A percentile compares a stretch with the other conserved stretches of the same genome.
These are phyloP conservation scores for Stenodera caucasica DNA, from an alignment of 2,888 invertebrate species.

Conservation along the genomic window DNA sequence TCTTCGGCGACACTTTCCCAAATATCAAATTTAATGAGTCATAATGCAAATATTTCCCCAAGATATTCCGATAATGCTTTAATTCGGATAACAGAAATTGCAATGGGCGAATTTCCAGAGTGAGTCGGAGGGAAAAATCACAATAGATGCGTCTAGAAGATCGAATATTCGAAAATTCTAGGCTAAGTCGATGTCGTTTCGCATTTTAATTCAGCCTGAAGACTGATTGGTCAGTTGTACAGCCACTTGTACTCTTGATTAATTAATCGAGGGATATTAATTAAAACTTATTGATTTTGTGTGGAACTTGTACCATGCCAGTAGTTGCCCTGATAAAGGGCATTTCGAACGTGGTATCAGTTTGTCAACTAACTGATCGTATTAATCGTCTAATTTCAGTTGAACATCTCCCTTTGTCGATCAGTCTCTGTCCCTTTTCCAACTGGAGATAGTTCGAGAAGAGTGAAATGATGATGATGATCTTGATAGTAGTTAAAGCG, in stretches of 20 bases:
- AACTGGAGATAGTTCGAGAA: not conserved
- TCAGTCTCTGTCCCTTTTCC: no score
- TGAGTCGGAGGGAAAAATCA: no score
- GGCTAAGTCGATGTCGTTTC: no score
- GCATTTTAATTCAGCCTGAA: not conserved
- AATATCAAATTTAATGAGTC: not conserved
- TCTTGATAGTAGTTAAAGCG: not conserved
- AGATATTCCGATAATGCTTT: not conserved
- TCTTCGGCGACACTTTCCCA: not conserved
- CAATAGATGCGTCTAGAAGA: no score
- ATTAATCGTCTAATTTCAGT: conserved; percentile 3
- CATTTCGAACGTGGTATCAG: conserved; percentile 4
- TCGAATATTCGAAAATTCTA: no score
- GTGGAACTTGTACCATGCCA: not conserved
- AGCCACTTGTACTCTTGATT: not conserved
- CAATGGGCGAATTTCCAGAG: not conserved
- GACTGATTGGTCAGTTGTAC: not conserved
- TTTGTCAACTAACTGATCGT: conserved; percentile 2
- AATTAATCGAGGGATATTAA: conserved; percentile 1
- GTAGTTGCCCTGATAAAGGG: not conserved
- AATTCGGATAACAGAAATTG: not conserved
- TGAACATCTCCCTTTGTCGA: conserved; percentile 3
- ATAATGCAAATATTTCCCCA: not conserved
- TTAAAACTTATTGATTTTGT: not conserved
- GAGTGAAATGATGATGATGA: not conserved